Conservation (phyloP, 1,140 invertebrate genomes). For the Drosophila carrolli region DNA sequence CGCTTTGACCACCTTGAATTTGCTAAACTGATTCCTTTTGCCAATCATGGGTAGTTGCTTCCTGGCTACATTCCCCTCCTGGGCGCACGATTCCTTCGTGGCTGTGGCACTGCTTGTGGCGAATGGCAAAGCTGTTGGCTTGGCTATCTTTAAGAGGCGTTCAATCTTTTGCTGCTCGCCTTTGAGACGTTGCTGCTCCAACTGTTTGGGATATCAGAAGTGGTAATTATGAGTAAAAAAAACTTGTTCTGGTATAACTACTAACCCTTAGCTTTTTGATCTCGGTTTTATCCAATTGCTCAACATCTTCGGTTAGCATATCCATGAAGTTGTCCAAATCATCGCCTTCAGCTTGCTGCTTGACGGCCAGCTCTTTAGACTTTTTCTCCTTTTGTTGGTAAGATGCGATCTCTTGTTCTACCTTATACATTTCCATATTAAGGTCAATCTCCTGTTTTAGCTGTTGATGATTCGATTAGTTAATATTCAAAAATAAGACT, state of each 20-base stretch:
- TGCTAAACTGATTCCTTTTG: constrained; percentile 81
- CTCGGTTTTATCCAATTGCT: constrained; percentile 85
- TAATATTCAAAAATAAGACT: not conserved
- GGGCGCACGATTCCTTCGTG: not conserved
- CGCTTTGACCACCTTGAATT: constrained; percentile 71
- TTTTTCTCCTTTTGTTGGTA: constrained; percentile 81
- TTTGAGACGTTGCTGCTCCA: constrained; percentile 89
- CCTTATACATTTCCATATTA: constrained; percentile 86
- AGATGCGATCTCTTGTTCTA: constrained; percentile 87
- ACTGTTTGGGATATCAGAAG: constrained; percentile 67
- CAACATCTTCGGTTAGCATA: constrained; percentile 84
- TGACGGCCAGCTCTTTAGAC: constrained; percentile 85
- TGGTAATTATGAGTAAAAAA: not conserved
- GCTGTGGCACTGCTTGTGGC: not conserved
- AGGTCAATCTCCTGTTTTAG: constrained; percentile 89
- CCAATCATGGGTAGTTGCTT: constrained; percentile 81
- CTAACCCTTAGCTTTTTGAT: constrained; percentile 85
- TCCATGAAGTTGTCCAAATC: constrained; percentile 91
- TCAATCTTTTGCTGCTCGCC: constrained; percentile 89
- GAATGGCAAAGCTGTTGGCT: constrained; percentile 85
- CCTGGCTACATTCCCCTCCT: constrained; percentile 18
- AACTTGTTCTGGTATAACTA: not conserved
- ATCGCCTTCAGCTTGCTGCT: constrained; percentile 73
- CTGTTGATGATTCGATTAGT: constrained; percentile 84
- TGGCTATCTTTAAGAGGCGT: constrained; percentile 91